Evolutionary conservation across 2,888 invertebrate species (phyloP), one percentile per base, ranked within the genome.

Genomic region (Teleiodes luculella): DNA sequence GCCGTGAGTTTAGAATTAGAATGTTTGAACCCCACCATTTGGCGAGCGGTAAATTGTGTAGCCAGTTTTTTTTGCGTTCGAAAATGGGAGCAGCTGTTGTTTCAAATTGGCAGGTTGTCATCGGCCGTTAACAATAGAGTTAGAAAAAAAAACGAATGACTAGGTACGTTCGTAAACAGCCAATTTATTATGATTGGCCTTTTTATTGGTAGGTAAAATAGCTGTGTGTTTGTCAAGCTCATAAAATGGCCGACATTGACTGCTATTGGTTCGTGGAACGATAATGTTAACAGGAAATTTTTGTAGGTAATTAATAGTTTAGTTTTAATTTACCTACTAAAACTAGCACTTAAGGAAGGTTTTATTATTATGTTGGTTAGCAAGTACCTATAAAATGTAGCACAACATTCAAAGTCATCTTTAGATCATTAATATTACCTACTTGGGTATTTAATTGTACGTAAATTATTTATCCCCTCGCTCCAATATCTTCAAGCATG

Each of bases 21-120:
- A 88, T 86, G 82, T 81, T 82, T 85, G 82, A 83, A 84, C 87
- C 88, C 88, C 85, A 86, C 88, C 88, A 86, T 88, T 88, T 87
- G 83, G 85, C 84, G 83, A 83, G 79, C 86, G 80, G 84, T 79
- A 85, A 86, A 86, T 83, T 85, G 82, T 83, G 78, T 83, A 76
- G 76, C 78, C 71, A 73, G 76, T 80, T 81, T 73, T 86, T 86
- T 79, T 75, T 71, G 75, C 71, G 72, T 78, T 72, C 74, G 37
- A 81, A 43, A 84, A 85, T 74, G 71, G 70, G 69, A 76, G 83
- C 87, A 86, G 86, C 80, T 83, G 83, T 72, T 53, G 55, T 58
- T 56, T 55, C 37, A 58, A 60, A 64, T 64, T 67, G 64, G 62
- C 57, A 56, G 59, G 51, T 61, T 68, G 68, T 70, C 71, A 64